A percentile compares a stretch with the other conserved stretches of the same genome.
Conservation (phyloP, 2,888 invertebrate genomes). For the Diplolepis rosae region DNA sequence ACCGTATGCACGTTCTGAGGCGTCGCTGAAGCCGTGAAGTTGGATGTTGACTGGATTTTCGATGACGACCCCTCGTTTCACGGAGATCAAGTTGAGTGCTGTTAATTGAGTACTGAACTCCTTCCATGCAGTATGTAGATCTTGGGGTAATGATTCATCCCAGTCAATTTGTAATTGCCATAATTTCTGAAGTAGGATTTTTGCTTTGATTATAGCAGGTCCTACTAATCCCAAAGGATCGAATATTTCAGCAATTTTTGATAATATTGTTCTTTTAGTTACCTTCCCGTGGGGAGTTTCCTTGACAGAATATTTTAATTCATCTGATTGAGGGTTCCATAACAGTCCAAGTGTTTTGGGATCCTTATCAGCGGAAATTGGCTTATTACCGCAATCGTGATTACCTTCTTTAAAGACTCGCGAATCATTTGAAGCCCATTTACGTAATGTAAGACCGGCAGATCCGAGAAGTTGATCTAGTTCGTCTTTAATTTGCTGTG, state of each 20-base stretch:
- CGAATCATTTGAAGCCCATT: background rate
- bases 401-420: background rate
- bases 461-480: background rate
- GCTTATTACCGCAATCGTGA: background rate
- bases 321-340: too few species aligned
- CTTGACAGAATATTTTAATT: too few species aligned
- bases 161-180: conserved; percentile 36
- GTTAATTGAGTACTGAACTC: background rate
- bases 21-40: conserved; percentile 45
- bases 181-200: conserved; percentile 33
- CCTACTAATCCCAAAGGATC: conserved; percentile 39
- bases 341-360: background rate
- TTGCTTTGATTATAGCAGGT: conserved; percentile 35
- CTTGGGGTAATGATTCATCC: conserved; percentile 44
- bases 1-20: conserved; percentile 35
- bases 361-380: background rate
- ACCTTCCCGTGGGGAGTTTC: too few species aligned
- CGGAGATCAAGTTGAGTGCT: background rate
- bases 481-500: background rate
- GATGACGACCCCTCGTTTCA: background rate
- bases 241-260: conserved; percentile 34
- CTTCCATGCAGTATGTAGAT: background rate
- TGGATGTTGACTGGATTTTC: background rate
- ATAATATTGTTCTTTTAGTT: too few species aligned
- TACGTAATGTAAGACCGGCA: background rate